These are phyloP conservation scores for Achroia grisella DNA, from an alignment of 1,140 invertebrate species.

Conservation along the genomic window DNA sequence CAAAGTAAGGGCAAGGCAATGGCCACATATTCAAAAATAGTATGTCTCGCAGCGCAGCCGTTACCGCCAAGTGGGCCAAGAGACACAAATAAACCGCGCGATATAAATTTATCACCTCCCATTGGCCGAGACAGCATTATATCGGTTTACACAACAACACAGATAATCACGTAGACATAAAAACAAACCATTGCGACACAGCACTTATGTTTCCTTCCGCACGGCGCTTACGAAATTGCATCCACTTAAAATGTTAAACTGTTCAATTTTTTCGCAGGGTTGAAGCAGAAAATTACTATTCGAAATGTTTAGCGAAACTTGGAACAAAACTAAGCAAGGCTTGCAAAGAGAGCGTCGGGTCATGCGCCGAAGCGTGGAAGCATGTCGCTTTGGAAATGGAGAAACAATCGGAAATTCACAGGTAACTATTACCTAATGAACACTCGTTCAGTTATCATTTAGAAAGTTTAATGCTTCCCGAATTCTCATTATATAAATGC, in stretches of 20 bases:
- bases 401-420: slow-evolving; percentile 89
- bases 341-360: slow-evolving; percentile 85
- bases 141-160: slow-evolving; percentile 20
- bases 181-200: slow-evolving; percentile 19
- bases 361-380: slow-evolving; percentile 91
- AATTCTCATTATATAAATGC: no score
- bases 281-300: slow-evolving; percentile 91
- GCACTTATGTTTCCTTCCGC: slow-evolving; percentile 13
- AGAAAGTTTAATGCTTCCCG: no score
- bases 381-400: slow-evolving; percentile 93
- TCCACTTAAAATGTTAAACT: neutral
- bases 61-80: slow-evolving; percentile 49
- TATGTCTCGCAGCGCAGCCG: slow-evolving; percentile 26
- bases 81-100: slow-evolving; percentile 30
- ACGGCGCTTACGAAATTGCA: slow-evolving; percentile 10
- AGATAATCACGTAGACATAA: slow-evolving; percentile 8
- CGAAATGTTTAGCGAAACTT: slow-evolving; percentile 91
- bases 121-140: slow-evolving; percentile 22
- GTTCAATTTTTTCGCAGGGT: slow-evolving; percentile 77
- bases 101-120: slow-evolving; percentile 22
- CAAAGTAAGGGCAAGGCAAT: slow-evolving; percentile 36
- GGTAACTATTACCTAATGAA: slow-evolving; percentile 54
- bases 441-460: no score
- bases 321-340: slow-evolving; percentile 89
- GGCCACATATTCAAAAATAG: slow-evolving; percentile 47